phyloP scores from a whole-genome alignment of 2,113 vertebrate genomes.

The Actenoides lindsayi region DNA sequence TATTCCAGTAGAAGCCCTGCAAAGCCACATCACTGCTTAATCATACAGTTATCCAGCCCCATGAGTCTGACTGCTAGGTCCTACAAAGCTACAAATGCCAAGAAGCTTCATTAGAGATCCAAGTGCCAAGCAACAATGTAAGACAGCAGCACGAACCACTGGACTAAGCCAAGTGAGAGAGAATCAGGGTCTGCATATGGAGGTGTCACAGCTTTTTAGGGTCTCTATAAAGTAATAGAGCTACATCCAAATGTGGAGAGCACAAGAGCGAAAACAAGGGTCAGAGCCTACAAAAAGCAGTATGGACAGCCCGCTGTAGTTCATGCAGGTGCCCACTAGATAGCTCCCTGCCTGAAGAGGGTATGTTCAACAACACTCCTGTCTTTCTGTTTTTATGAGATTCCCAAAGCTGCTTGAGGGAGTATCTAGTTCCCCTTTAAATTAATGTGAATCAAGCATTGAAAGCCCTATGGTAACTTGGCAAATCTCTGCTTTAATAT shows the following conservation, averaged over 20 bases:
- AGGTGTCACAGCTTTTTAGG: background rate
- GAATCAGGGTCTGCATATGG: background rate
- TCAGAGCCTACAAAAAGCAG: background rate
- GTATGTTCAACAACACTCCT: background rate
- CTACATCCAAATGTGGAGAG: background rate
- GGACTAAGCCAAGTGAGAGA: background rate
- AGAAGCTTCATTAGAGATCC: background rate
- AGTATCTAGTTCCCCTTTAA: conserved; percentile 37
- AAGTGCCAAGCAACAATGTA: background rate
- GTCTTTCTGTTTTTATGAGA: background rate
- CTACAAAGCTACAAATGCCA: background rate
- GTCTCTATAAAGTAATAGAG: background rate
- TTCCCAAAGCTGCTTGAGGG: conserved; percentile 8
- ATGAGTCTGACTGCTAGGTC: background rate
- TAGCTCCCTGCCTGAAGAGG: background rate
- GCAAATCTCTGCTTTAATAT: conserved; percentile 49
- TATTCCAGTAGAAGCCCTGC: background rate
- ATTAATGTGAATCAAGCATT: conserved; percentile 31
- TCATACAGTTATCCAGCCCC: background rate
- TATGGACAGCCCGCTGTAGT: background rate
- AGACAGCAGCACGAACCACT: background rate
- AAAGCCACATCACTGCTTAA: background rate
- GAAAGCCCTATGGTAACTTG: conserved; percentile 14
- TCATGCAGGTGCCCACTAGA: background rate
- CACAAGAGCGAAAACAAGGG: background rate